Percentiles rank a stretch among this genome's conserved stretches.
Conservation (phyloP, 2,888 invertebrate genomes). For the Lasioglossum calceatum region DNA sequence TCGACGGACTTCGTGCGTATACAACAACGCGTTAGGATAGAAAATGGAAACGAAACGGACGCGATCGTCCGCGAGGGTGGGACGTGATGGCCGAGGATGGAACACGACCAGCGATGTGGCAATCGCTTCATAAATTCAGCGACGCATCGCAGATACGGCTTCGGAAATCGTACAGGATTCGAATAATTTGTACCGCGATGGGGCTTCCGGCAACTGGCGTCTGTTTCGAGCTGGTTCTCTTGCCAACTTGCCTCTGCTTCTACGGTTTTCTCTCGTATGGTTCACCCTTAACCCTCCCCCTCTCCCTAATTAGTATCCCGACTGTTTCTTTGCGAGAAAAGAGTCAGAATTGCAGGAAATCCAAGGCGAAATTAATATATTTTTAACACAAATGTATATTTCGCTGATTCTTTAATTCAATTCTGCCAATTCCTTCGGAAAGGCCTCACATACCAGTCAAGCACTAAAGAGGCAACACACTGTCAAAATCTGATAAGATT, state of each 20-base stretch:
- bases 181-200: constrained; percentile 81
- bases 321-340: not conserved
- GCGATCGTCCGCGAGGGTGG: not conserved
- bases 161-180: constrained; percentile 84
- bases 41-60: constrained; percentile 39
- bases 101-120: constrained; percentile 70
- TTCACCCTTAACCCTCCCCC: not conserved
- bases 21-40: constrained; percentile 1
- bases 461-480: not conserved
- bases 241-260: constrained; percentile 9
- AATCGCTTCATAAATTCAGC: constrained; percentile 81
- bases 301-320: not conserved
- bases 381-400: no score
- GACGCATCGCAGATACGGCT: constrained; percentile 81
- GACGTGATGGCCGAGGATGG: not conserved
- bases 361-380: no score
- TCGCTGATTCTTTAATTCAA: no score
- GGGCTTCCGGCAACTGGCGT: constrained; percentile 74
- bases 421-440: no score
- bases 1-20: not conserved
- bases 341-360: no score
- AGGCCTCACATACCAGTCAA: no score
- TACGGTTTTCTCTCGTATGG: constrained; percentile 19
- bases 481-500: not conserved
- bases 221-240: constrained; percentile 16